Conservation (phyloP, 1,140 invertebrate species). For the Macrobrachium rosenbergii region DNA sequence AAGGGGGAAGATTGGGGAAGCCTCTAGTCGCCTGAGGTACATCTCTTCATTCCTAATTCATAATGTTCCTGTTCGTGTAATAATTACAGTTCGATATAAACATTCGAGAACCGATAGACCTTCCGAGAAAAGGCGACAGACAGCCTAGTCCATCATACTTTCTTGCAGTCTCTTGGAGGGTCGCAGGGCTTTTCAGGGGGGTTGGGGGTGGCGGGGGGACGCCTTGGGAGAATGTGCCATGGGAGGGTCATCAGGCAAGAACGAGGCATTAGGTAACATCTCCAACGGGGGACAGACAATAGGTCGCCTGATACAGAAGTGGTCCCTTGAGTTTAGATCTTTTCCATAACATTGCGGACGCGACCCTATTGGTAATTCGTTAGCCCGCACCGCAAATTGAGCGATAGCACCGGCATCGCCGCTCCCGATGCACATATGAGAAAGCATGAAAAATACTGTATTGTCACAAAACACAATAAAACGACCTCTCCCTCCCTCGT, state of each 20-base stretch:
- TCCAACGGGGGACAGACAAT: slow-evolving; percentile 43
- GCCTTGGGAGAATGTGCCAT: not conserved
- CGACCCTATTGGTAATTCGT: not conserved
- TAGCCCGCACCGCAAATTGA: not conserved
- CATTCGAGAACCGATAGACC: too few species aligned
- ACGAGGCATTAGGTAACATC: slow-evolving; percentile 54
- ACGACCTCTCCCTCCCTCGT: slow-evolving; percentile 45
- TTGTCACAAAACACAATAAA: slow-evolving; percentile 57
- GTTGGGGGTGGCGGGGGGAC: not conserved
- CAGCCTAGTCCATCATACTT: too few species aligned
- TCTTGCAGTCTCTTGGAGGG: not conserved
- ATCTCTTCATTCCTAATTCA: not conserved
- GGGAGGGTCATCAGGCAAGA: slow-evolving; percentile 16
- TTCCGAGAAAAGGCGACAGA: too few species aligned
- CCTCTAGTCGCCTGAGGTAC: not conserved
- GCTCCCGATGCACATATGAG: slow-evolving; percentile 35
- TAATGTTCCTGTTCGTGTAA: not conserved
- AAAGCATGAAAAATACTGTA: slow-evolving; percentile 54
- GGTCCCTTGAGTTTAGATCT: not conserved
- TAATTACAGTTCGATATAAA: not conserved
- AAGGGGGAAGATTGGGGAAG: slow-evolving; percentile 12
- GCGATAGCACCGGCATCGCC: not conserved
- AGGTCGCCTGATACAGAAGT: slow-evolving; percentile 21
- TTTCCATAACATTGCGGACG: slow-evolving; percentile 18
- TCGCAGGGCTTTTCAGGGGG: too few species aligned